Evolutionary conservation across 1,140 invertebrate genomes (phyloP), one percentile per base, ranked within the genome.

Genomic region (Apis laboriosa): DNA sequence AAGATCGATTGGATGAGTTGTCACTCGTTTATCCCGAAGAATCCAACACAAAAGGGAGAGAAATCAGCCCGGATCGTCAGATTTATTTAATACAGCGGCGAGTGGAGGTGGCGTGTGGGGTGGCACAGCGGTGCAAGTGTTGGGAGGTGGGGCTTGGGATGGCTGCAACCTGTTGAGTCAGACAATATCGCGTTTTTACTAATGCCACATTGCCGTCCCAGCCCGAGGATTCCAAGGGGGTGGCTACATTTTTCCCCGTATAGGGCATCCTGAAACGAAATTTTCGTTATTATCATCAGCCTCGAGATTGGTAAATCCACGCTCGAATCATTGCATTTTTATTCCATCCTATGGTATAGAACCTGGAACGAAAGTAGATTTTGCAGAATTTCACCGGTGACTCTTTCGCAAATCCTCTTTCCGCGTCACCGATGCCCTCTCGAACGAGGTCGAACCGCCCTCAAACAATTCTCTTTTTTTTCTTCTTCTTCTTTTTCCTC

Each of bases 121-220:
- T 84, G 85, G 83, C 75, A 77, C 68, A 79, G 78, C 77, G 80
- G 76, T 77, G 83, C 83, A 80, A 80, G 75, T 72, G 84, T 80
- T 76, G 64, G 86, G 73, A 64, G 87, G 80, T 49, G 86, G 68
- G 49, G 72, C n/a, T 68, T 74, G 82, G 85, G 88, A 86, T 86
- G 79, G 82, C 88, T 90, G 84, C 91, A 92, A 92, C 91, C 91
- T 92, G 91, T 92, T 92, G 91, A 92, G 90, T 92, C 91, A 87
- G 89, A 91, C 91, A 92, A 92, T 91, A 92, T 91, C 91, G 90
- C 91, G 91, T 91, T 91, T 92, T 92, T 92, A 92, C 91, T 91
- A 91, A 92, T 92, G 90, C 91, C 84, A 74, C 86, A 76, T 89
- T 74, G 80, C 80, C 77, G 79, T 85, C 79, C 88, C 84, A 71